Evolutionary conservation across 2,797 vertebrate genomes (phyloP), one percentile per base, ranked within the genome.

Genomic region (Pseudopleuronectes americanus): DNA sequence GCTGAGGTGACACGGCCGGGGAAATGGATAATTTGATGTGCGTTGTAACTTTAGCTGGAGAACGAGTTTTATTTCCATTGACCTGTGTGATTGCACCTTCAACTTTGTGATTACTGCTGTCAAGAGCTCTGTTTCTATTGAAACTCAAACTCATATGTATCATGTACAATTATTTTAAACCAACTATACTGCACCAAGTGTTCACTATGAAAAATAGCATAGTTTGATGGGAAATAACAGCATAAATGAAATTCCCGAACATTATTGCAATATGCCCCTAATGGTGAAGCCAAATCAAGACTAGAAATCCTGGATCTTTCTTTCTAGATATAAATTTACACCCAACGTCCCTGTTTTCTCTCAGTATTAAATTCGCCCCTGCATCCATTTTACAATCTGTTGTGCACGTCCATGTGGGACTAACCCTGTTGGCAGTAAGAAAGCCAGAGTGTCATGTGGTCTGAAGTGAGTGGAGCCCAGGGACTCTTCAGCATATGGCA

Each of bases 401-500:
- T 51, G n/a, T 61, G 26, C 33, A 26, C 47, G 57, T 70, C 65
- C 64, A 83, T 57, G 57, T 65, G 82, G 77, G 81, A 71, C 60
- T 23, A 64, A 56, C 69, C 65, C 61, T 52, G 45, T 55, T 72
- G 75, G 62, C 62, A 74, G 57, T 75, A 79, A 75, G 41, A 74
- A 78, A 83, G 72, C 75, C 79, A 72, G 73, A 72, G 74, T 77
- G 81, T 84, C 83, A 84, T 87, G 79, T 73, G 83, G 79, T 89
- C 77, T 82, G 74, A 80, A 71, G 87, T 76, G 73, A 87, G 74
- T 64, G 62, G 78, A 84, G 87, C 83, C 87, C 19, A 36, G 87
- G 80, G 83, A 71, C 83, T 87, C 79, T 81, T 90, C 84, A 89
- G 75, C 82, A 87, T 90, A 86, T 84, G 85, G 84, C 84, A 84